Percentiles rank a stretch among this genome's conserved stretches.
Conservation (phyloP, 2,797 vertebrate genomes). For the Ibycter americanus region DNA sequence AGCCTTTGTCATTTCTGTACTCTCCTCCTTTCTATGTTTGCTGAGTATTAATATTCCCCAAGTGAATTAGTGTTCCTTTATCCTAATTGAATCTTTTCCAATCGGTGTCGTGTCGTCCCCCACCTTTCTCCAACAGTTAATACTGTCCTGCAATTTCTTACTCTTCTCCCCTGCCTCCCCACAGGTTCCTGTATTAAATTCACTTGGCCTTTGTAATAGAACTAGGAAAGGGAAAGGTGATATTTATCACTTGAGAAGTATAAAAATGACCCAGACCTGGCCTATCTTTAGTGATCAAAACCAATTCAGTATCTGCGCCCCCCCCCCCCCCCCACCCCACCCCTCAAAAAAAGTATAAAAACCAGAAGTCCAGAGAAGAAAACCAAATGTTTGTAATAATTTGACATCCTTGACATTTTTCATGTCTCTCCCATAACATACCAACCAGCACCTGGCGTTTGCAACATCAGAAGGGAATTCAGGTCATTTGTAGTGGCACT, state of each 20-base stretch:
- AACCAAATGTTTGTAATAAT: background rate
- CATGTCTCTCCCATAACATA: background rate
- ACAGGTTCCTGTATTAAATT: background rate
- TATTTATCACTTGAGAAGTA: background rate
- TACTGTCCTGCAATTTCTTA: background rate
- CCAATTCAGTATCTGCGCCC: background rate
- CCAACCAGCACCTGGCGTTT: background rate
- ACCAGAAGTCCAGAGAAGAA: rapidly evolving
- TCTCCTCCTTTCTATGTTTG: background rate
- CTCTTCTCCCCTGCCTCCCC: background rate
- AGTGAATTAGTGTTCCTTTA: background rate
- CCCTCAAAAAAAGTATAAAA: background rate
- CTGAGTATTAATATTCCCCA: background rate
- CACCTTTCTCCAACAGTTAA: background rate
- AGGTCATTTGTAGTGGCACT: background rate
- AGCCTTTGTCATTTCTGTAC: background rate
- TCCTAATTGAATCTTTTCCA: conserved; percentile 10
- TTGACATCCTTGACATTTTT: background rate
- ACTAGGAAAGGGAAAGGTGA: background rate
- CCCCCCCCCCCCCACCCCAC: rapidly evolving
- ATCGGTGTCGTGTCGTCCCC: no score
- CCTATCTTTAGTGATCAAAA: background rate
- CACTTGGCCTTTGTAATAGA: background rate
- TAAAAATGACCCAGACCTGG: background rate
- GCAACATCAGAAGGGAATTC: background rate